Evolutionary conservation across 2,888 invertebrate genomes (phyloP), one percentile per base, ranked within the genome.

Genomic region (Aromia moschata): DNA sequence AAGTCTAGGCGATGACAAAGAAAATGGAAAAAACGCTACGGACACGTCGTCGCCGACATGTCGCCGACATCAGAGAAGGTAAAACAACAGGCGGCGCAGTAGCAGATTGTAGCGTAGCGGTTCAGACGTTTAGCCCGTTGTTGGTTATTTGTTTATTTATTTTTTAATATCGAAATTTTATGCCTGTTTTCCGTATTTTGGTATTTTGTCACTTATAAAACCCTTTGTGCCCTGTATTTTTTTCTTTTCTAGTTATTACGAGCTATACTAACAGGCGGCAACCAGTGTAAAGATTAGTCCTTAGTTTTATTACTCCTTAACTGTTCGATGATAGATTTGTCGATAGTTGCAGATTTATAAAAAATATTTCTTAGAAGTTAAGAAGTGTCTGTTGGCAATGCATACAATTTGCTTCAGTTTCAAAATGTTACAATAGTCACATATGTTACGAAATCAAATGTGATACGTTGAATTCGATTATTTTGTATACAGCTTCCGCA

Each of bases 51-150:
- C 7, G 11, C 37, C 25, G 45, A 45, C 45, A 14, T 25, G 10
- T 38, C 33, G 60, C 52, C 40, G 45, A 62, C 65, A 47, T 46
- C 59, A 66, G 58, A 72, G 74, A 75, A 77, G 76, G 76, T 77
- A 77, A 75, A 69, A 65, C 63, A 51, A 66, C 63, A 60, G 71
- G 69, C 69, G 69, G 61, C 69, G 68, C 68, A 65, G 64, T 64
- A 71, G 70, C 70, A 74, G 68, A 64, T 65, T 68, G 72, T 71
- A 71, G 74, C 71, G 70, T 73, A 73, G 72, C 74, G 70, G 71
- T 71, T 69, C 43, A 38, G 44, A 54, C 44, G 20, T 54, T 49
- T 63, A 63, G 62, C 59, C 60, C 58, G 40, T 60, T 61, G 9
- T 25, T 41, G 40, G 40, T 55, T 60, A 37, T 37, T n/a, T n/a